Conservation (phyloP, 2,888 invertebrate species). For the Mayetiola destructor region DNA sequence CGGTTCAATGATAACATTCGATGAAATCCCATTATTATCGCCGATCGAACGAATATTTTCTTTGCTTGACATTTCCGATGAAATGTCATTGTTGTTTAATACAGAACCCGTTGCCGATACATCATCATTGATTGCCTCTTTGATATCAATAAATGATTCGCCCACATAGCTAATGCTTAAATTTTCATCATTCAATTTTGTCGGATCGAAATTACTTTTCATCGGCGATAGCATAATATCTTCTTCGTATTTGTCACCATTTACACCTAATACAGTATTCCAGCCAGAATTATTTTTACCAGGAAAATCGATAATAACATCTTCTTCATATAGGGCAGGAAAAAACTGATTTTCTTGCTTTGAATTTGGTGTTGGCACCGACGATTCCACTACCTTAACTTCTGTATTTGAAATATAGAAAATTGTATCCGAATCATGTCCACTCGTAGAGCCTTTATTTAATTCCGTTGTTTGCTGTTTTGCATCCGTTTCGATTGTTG, state of each 20-base stretch:
- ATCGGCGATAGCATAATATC: conserved; percentile 32
- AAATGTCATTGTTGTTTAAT: neutral
- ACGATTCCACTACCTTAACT: conserved; percentile 34
- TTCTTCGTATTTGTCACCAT: conserved; percentile 28
- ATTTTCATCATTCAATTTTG: conserved; percentile 26
- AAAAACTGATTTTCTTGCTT: conserved; percentile 25
- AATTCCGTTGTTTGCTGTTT: neutral
- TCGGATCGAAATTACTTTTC: conserved; percentile 27
- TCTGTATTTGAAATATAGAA: conserved; percentile 37
- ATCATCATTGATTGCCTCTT: conserved; percentile 25
- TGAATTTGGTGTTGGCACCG: conserved; percentile 26
- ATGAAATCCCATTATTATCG: conserved; percentile 18
- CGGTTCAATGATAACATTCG: conserved; percentile 34
- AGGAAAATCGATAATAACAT: conserved; percentile 21
- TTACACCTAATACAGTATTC: neutral
- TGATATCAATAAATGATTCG: conserved; percentile 34
- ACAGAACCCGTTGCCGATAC: conserved; percentile 18
- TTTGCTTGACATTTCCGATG: neutral
- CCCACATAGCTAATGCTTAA: conserved; percentile 33
- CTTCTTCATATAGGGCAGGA: conserved; percentile 30
- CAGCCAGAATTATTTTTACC: conserved; percentile 17
- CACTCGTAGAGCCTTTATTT: conserved; percentile 19
- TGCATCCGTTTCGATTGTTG: neutral
- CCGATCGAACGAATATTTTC: neutral
- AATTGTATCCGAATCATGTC: conserved; percentile 35